Evolutionary conservation across 64 coral and sea anemone genomes (phyloP), one percentile per base, ranked within the genome.

Genomic region (Actinia tenebrosa): DNA sequence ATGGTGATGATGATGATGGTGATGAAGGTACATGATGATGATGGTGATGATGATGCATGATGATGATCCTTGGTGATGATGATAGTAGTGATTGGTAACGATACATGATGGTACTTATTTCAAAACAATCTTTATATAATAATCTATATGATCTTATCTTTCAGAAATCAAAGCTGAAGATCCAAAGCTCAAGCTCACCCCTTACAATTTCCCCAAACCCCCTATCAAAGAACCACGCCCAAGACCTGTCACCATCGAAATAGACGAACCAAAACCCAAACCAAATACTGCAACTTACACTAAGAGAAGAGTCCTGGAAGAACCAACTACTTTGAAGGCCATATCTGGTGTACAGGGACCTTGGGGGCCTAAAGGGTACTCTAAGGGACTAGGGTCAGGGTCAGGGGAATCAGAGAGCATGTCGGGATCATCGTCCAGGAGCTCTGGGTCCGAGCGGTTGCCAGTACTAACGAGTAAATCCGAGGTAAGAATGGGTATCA

Each of bases 291-390:
- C 44, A 45, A 81, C 44, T 20, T 53, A 52, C 10, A 53, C 43
- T 0, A 50, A 81, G 27, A 81, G 79, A 81, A 81, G 42, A 81
- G 79, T 45, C 2, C 44, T 50, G 50, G 79, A 81, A 81, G 79
- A 81, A 22, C 17, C 79, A 47, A 81, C 43, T 7, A n/a, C 79
- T 16, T 2, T 23, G 17, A 81, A 53, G 45, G 17, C 45, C 17
- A 20, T 81, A 50, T 45, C 79, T 81, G 79, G 79, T 9, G 19
- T 81, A 25, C 44, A 85, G 16, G 83, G 83, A 85, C 83, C 83
- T 16, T 92, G 90, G 90, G 90, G 90, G 7, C 90, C 90, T 87
- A 77, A 84, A 18, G 90, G 90, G 56, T 92, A 92, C 53, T 59
- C 79, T 16, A 92, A 83, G 27, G 66, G 78, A 79, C 69, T n/a